Conservation (phyloP, 2,797 vertebrate species). For the Alectoris magna region DNA sequence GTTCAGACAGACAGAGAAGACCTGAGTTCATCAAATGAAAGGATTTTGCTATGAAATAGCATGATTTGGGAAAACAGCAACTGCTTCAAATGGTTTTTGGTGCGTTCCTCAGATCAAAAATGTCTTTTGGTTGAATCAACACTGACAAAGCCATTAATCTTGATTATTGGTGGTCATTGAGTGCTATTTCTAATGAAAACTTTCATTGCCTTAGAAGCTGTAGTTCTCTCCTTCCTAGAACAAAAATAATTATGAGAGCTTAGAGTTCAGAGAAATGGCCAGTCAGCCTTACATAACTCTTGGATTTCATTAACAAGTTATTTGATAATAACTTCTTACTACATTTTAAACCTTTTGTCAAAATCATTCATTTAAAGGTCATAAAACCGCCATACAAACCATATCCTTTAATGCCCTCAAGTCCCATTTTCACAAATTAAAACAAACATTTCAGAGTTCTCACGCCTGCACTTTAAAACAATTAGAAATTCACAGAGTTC, state of each 20-base stretch:
- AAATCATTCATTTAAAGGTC: slow-evolving; percentile 24
- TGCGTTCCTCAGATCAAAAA: slow-evolving; percentile 24
- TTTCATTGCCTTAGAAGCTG: slow-evolving; percentile 48
- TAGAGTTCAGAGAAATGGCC: neutral
- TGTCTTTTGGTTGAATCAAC: neutral
- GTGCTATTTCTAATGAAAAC: slow-evolving; percentile 30
- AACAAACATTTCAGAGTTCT: neutral
- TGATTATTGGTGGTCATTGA: slow-evolving; percentile 43
- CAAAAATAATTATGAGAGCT: slow-evolving; percentile 10
- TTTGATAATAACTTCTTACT: slow-evolving; percentile 59
- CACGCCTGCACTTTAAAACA: neutral
- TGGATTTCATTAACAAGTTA: slow-evolving; percentile 42
- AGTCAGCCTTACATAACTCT: neutral
- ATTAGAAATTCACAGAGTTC: slow-evolving; percentile 27
- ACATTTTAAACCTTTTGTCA: neutral
- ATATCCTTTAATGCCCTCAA: neutral
- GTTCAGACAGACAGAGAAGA: neutral
- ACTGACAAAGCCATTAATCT: slow-evolving; percentile 58
- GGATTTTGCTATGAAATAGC: slow-evolving; percentile 30
- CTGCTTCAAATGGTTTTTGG: slow-evolving; percentile 8
- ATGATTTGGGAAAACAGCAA: slow-evolving; percentile 2
- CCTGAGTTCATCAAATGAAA: slow-evolving; percentile 4
- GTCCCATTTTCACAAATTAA: slow-evolving; percentile 53
- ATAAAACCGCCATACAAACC: slow-evolving; percentile 39
- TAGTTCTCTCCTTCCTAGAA: neutral